These are phyloP conservation scores for Micronycteris hirsuta DNA, from an alignment of 2,113 vertebrate species.

Conservation along the genomic window DNA sequence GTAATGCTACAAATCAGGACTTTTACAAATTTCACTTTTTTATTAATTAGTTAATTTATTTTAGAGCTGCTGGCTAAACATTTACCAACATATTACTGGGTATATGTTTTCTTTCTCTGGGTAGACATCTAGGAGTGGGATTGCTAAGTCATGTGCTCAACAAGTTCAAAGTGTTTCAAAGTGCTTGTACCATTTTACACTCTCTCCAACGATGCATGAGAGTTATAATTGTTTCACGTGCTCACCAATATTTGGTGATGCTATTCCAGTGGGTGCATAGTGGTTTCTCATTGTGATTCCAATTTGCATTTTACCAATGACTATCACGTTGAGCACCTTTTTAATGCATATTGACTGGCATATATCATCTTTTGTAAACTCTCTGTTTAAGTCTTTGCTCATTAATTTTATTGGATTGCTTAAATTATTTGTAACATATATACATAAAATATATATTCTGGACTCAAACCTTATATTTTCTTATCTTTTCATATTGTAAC, in stretches of 20 bases:
- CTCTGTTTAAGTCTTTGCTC: neutral
- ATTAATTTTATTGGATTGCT: neutral
- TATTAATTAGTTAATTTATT: neutral
- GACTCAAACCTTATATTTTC: neutral
- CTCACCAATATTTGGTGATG: neutral
- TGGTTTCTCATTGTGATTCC: neutral
- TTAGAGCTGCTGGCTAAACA: neutral
- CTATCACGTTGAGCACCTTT: neutral
- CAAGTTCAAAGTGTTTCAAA: neutral
- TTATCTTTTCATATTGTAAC: neutral
- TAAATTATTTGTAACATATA: neutral
- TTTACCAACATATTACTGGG: neutral
- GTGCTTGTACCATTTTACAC: neutral
- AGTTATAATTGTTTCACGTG: neutral
- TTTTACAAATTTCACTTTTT: neutral
- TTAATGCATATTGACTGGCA: neutral
- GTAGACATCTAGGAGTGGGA: neutral
- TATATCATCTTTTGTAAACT: neutral
- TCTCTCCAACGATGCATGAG: neutral
- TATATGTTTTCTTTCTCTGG: neutral
- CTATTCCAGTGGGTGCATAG: neutral
- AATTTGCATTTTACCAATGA: neutral
- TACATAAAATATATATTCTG: neutral
- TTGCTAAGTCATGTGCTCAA: neutral
- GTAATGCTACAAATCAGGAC: neutral